Base-by-base conservation (phyloP, 2,888 invertebrate species). In the Biston betularia region DNA sequence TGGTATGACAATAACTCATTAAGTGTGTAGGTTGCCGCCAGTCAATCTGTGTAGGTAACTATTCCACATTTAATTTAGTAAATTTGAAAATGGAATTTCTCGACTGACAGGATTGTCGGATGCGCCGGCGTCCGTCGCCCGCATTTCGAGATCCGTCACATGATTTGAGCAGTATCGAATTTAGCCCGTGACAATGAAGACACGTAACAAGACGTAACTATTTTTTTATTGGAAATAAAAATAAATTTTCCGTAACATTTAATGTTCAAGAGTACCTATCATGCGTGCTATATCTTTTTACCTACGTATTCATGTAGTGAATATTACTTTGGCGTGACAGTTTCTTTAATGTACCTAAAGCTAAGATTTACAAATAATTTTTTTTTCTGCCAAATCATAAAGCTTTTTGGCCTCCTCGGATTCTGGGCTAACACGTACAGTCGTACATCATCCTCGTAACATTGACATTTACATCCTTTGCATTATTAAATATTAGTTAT, bases 71-170 rank as follows among this genome's bases (percentile, higher is more conserved):
- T 60, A 65, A 70, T 63, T 66, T 68, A 70, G 58, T 42, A 24
- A 58, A 72, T 73, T 81, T 79, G 73, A 70, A 72, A 72, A 70
- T 70, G 71, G 68, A 70, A 71, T 75, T 77, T 78, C 78, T 11
- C 34, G 15, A 34, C 12, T 50, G 58, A 58, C 58, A 61, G 72
- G 70, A 75, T 74, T 77, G 77, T 77, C 79, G 80, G 79, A 80
- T 80, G 79, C 79, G 79, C 74, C 75, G 75, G 79, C 78, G 79
- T 72, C 73, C 72, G 48, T 38, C 73, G 64, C 72, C 77, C 80
- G 80, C 82, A 84, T 84, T 85, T 85, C 83, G 82, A 81, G 84
- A 89, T 90, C 84, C 86, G 89, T 90, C 90, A 87, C 86, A 82
- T 85, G 85, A 87, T 89, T 88, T 87, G 84, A 84, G 80, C 75